Base-by-base conservation (phyloP, 2,797 vertebrate species). In the Eleutherodactylus coqui region DNA sequence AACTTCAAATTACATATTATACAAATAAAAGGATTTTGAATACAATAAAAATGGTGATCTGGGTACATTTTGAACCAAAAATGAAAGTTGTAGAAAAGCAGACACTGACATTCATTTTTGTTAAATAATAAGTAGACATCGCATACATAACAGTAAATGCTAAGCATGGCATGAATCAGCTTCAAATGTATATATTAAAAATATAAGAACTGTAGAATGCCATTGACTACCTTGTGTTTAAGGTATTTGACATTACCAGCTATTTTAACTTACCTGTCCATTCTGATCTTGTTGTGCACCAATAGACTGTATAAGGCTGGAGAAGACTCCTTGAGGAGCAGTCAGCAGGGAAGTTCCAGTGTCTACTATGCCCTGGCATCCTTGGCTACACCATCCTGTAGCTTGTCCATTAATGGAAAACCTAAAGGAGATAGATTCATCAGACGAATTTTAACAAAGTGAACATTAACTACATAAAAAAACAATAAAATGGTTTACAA, bases 311-410 rank as follows among this genome's bases (percentile, higher is more conserved):
- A 90, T 89, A 75, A 91, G 80, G 8, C 53, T 10, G 16, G 32
- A 36, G 49, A 89, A 88, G 38, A 87, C 2, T 14, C 79, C 17
- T 80, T 87, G 29, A 17, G 86, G 89, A 70, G 82, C 87, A 45
- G 86, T 89, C 75, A 90, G 82, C 62, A 88, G 87, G n/a, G 89
- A 90, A 2, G 88, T 89, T 36, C 89, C 89, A 0, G 82, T 90
- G 43, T 91, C 88, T 9, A 89, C 75, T 1, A 89, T 85, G 8
- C 36, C 88, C 77, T 89, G 90, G 77, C 88, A 91, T 38, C 88
- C 90, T 45, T 84, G 75, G 62, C 79, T 90, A 36, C 90, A 90
- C 88, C 85, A 89, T 60, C 88, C 29, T 58, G 49, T 60, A 55
- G 45, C 49, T 76, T 75, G 19, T 13, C 80, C 58, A 21, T 45